A percentile compares a stretch with the other conserved stretches of the same genome.
Evolutionary conservation across 1,140 invertebrate species (phyloP).

Genomic region (Brachystomella parvula): DNA sequence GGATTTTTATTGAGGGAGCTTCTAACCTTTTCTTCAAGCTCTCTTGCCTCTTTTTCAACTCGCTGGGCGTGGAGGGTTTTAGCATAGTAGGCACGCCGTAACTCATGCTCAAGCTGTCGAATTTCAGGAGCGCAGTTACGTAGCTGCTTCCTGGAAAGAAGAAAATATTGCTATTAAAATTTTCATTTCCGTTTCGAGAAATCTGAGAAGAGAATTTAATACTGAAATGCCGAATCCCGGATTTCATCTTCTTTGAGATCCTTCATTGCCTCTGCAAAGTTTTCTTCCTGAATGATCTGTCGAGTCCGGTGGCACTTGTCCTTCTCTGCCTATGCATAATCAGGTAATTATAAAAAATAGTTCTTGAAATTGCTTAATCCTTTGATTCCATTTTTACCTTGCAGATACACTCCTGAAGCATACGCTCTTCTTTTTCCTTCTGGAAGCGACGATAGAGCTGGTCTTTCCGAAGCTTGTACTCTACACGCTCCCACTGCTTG

Average conservation of each 20-base stretch:
- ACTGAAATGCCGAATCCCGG: constrained; percentile 29
- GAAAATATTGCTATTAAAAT: constrained; percentile 8
- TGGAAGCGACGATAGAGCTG: constrained; percentile 27
- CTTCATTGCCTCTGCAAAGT: constrained; percentile 26
- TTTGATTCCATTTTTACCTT: constrained; percentile 10
- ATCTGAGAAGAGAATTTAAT: background rate
- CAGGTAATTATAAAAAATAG: background rate
- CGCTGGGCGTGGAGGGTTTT: constrained; percentile 37
- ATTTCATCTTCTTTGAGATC: constrained; percentile 31
- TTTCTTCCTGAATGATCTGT: constrained; percentile 25
- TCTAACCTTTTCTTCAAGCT: constrained; percentile 34
- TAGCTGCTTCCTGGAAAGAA: constrained; percentile 30
- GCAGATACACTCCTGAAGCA: constrained; percentile 34
- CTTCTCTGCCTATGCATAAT: constrained; percentile 27
- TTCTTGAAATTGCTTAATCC: background rate
- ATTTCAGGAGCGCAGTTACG: constrained; percentile 33
- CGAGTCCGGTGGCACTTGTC: constrained; percentile 21
- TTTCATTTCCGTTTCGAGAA: background rate
- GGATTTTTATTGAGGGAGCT: background rate
- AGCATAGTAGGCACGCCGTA: constrained; percentile 34
- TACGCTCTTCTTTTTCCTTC: constrained; percentile 30
- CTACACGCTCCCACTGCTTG: constrained; percentile 19
- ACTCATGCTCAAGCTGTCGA: constrained; percentile 28
- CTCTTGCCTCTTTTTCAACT: constrained; percentile 29
- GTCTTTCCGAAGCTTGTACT: constrained; percentile 24